phyloP scores from a whole-genome alignment of 2,113 vertebrate species.

The Gallinago paraguaiae region DNA sequence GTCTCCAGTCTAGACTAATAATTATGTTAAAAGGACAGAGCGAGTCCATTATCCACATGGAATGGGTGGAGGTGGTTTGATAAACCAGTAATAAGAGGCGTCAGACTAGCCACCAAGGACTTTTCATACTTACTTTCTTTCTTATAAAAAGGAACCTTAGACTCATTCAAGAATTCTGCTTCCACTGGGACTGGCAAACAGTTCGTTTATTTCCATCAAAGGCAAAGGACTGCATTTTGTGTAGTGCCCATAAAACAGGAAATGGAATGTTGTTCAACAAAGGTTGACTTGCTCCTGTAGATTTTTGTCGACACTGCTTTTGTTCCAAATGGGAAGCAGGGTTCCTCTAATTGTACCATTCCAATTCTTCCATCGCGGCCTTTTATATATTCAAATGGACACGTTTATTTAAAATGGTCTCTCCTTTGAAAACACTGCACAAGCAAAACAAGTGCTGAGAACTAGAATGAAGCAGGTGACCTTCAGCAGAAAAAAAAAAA shows the following conservation, averaged over 20 bases:
- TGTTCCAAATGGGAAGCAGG: constrained; percentile 26
- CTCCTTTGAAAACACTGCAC: background rate
- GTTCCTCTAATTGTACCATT: constrained; percentile 39
- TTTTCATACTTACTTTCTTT: constrained; percentile 20
- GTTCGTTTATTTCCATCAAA: background rate
- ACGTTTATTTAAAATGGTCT: background rate
- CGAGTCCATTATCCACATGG: background rate
- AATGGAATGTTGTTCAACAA: constrained; percentile 28
- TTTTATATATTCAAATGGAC: background rate
- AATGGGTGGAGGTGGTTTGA: constrained; percentile 26
- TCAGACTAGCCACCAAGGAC: constrained; percentile 18
- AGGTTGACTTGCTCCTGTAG: constrained; percentile 1
- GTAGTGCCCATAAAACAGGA: constrained; percentile 14
- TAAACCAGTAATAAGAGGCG: constrained; percentile 5
- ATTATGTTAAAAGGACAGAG: constrained; percentile 25
- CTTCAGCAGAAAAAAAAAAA: background rate
- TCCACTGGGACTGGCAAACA: background rate
- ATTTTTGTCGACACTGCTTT: background rate
- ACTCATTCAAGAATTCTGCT: constrained; percentile 12
- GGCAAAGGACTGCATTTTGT: background rate
- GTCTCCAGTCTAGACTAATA: constrained; percentile 51
- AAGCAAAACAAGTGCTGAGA: background rate
- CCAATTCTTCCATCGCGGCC: background rate
- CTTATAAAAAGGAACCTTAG: constrained; percentile 28
- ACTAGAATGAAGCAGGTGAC: background rate